These are phyloP conservation scores for Pharmacophagus antenor DNA, from an alignment of 2,888 invertebrate genomes.

Conservation along the genomic window DNA sequence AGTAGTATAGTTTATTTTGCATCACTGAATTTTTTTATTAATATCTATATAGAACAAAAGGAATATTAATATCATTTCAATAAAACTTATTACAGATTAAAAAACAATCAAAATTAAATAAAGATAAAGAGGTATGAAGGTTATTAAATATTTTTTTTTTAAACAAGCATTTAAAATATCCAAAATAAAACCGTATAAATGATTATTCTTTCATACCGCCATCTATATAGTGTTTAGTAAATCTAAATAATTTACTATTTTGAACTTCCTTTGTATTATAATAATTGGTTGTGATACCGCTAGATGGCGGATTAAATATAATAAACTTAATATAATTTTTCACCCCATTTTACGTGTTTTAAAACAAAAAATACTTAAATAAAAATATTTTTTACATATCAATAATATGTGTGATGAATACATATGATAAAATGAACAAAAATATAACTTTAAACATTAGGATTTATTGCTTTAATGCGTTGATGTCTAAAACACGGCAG, in stretches of 20 bases:
- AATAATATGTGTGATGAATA: not conserved
- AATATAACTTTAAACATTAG: not conserved
- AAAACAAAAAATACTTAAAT: not conserved
- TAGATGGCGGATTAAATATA: constrained; percentile 18
- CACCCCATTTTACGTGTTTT: not conserved
- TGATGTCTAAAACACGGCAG: constrained; percentile 24
- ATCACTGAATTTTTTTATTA: no score
- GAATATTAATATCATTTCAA: no score
- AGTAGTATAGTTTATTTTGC: no score
- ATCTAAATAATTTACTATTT: not conserved
- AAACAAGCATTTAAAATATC: not conserved
- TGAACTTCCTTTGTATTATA: not conserved
- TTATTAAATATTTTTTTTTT: no score
- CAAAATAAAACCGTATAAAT: not conserved
- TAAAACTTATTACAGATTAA: no score
- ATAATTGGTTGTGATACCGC: constrained; percentile 3
- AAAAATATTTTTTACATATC: not conserved
- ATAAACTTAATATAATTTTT: not conserved
- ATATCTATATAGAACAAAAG: no score
- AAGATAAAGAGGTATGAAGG: no score
- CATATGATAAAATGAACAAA: not conserved
- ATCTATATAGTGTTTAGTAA: not conserved
- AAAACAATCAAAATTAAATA: no score
- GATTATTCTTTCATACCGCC: constrained; percentile 5
- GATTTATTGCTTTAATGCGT: constrained; percentile 1